Evolutionary conservation across 2,888 invertebrate species (phyloP).

Genomic region (Leptinotarsa rubiginosa): DNA sequence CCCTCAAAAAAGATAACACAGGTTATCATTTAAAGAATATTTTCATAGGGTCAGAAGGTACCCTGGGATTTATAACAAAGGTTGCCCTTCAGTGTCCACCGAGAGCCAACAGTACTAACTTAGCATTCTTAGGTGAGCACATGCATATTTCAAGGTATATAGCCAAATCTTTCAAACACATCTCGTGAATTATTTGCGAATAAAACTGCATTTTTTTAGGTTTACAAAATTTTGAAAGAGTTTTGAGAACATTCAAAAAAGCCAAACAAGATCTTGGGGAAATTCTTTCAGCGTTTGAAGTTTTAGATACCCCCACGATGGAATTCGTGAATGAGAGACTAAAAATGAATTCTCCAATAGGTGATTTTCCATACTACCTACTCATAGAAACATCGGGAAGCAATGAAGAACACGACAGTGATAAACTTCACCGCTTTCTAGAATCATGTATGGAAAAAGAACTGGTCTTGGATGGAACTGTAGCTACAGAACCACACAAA

Average conservation of each 20-base stretch:
- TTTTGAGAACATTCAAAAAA: constrained; percentile 79
- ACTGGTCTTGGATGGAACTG: constrained; percentile 83
- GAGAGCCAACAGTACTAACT: constrained; percentile 70
- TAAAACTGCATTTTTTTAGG: constrained; percentile 67
- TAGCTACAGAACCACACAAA: constrained; percentile 82
- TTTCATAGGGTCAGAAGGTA: constrained; percentile 97
- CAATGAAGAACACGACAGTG: constrained; percentile 83
- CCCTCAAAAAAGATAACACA: constrained; percentile 95
- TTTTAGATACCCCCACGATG: constrained; percentile 84
- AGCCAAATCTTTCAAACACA: no score
- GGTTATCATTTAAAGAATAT: constrained; percentile 96
- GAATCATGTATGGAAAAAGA: constrained; percentile 77
- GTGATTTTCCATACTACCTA: constrained; percentile 83
- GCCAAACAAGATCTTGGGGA: constrained; percentile 85
- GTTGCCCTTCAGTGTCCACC: constrained; percentile 90
- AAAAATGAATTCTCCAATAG: constrained; percentile 72
- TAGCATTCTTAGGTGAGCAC: constrained; percentile 50
- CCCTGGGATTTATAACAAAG: constrained; percentile 92
- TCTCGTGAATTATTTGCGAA: no score
- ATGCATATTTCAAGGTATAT: neutral
- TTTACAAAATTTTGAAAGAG: constrained; percentile 79
- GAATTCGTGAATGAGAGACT: constrained; percentile 73
- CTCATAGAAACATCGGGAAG: constrained; percentile 90
- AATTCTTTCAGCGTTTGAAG: constrained; percentile 93
- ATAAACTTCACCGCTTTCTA: constrained; percentile 84